phyloP scores from a whole-genome alignment of 2,888 invertebrate species.

The Cremastinae sp. region DNA sequence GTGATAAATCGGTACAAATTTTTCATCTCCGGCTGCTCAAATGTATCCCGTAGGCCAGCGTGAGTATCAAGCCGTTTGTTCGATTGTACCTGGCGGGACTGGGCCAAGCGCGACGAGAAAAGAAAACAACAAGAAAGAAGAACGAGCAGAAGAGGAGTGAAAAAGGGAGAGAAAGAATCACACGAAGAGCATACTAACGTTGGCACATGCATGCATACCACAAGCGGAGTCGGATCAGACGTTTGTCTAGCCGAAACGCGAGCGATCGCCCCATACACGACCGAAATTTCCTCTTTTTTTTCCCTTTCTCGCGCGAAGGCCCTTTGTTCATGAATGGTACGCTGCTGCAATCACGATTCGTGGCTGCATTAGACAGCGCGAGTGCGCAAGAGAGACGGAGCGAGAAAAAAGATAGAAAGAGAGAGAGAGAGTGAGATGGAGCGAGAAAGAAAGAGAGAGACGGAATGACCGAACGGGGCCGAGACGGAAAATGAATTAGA shows the following conservation, averaged over 20 bases:
- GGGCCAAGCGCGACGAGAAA: conserved; percentile 21
- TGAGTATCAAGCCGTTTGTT: conserved; percentile 80
- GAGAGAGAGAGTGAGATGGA: not conserved
- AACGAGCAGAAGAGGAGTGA: conserved; percentile 16
- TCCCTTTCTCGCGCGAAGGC: conserved; percentile 15
- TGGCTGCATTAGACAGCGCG: not conserved
- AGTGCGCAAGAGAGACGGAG: not conserved
- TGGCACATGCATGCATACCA: conserved; percentile 20
- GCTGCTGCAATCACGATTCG: conserved; percentile 40
- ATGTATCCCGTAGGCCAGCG: conserved; percentile 87
- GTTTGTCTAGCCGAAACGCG: conserved; percentile 70
- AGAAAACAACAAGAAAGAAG: conserved; percentile 21
- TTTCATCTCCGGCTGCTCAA: conserved; percentile 75
- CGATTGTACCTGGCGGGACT: conserved; percentile 25
- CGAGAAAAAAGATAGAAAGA: not conserved
- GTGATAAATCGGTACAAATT: conserved; percentile 71
- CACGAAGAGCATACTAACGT: conserved; percentile 20
- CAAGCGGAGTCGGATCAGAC: conserved; percentile 47
- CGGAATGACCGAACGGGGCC: conserved; percentile 18
- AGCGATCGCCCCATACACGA: conserved; percentile 60
- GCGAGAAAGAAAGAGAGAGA: conserved; percentile 12
- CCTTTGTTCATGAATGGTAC: conserved; percentile 35
- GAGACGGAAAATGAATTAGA: conserved; percentile 3
- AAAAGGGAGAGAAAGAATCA: conserved; percentile 25
- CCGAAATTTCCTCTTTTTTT: conserved; percentile 34